Base-by-base conservation (phyloP, 1,140 invertebrate species). In the Cydia strobilella region DNA sequence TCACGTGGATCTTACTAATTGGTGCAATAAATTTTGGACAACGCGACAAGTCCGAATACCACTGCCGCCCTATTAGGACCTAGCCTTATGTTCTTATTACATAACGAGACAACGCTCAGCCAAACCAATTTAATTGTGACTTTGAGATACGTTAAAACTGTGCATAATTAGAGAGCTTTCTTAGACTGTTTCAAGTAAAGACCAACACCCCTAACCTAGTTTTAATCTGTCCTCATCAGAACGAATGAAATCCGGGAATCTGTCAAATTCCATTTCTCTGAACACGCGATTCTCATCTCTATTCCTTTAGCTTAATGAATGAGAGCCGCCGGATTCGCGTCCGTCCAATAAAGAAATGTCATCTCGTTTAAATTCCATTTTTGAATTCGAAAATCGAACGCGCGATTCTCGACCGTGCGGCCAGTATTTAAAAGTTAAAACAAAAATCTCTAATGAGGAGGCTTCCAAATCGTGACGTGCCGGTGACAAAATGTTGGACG, bases 301-400 rank as follows among this genome's bases (percentile, higher is more conserved):
- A 86, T 88, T 75, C 73, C 74, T 81, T 39, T 80, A 80, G 85
- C 85, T 86, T 88, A 87, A 86, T 80, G 80, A 80, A 77, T 73
- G 75, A 75, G 82, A 76, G 79, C 79, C 79, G 76, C 76, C 73
- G 86, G 78, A 86, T 84, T 87, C 80, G 81, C 80, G 79, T 77
- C 78, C 73, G 78, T 74, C 82, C 81, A 81, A 82, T 83, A 87
- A 89, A 88, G 84, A 89, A 89, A 86, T 85, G 86, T 86, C 88
- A 85, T 86, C 85, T 89, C 82, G 85, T 89, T 90, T 88, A 90
- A 90, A 90, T 89, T 90, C 88, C 90, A 84, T 86, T 90, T 90
- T 84, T 76, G 80, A 85, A 80, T 82, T 78, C 79, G 82, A 87
- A 86, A 88, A 86, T 48, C 39, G 65, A 74, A 75, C 63, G 27